Base-by-base conservation (phyloP, 2,797 vertebrate genomes). In the Psittacula derbiana region DNA sequence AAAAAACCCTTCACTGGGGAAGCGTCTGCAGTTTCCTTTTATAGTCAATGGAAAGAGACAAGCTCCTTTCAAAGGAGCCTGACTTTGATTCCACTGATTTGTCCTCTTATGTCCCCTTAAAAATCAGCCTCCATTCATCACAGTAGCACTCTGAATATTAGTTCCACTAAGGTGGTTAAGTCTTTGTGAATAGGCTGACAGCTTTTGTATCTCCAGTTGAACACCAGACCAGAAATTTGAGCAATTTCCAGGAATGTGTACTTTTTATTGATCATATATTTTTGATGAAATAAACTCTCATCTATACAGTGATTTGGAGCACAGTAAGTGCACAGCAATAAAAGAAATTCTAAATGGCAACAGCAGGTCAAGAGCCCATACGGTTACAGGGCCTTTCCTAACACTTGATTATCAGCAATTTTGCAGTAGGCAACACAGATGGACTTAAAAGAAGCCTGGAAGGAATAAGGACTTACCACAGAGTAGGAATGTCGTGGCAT, bases 401-500 rank as follows among this genome's bases (percentile, higher is more conserved):
- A 73, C 5, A 9, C 6, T 8, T 57, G 10, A 44, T 49, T 81
- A 70, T 55, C 62, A 81, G 72, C 8, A n/a, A 6, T 57, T 86
- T 71, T 76, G 47, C 74, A 71, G 11, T 8, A 64, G 28, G n/a
- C n/a, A 67, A 80, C 5, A 41, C 10, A 87, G 64, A 83, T 28
- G 41, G 47, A 91, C 31, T 78, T 43, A 36, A 1, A 82, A 23
- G 30, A 69, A 89, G 18, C 27, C 27, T 17, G 52, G 40, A 70
- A 53, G 16, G 23, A 80, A 16, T 49, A 82, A 18, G 6, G 20
- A 79, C 97, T 96, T 75, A 99, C 99, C 98, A 99, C 97, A 33
- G 98, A 98, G 73, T 95, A 98, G 80, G 97, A 97, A 74, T 98
- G 98, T 69, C 98, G 98, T 16, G 89, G 95, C 30, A 98, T 88